Evolutionary conservation across 2,113 vertebrate genomes (phyloP).

Genomic region (Phyllostomus discolor): DNA sequence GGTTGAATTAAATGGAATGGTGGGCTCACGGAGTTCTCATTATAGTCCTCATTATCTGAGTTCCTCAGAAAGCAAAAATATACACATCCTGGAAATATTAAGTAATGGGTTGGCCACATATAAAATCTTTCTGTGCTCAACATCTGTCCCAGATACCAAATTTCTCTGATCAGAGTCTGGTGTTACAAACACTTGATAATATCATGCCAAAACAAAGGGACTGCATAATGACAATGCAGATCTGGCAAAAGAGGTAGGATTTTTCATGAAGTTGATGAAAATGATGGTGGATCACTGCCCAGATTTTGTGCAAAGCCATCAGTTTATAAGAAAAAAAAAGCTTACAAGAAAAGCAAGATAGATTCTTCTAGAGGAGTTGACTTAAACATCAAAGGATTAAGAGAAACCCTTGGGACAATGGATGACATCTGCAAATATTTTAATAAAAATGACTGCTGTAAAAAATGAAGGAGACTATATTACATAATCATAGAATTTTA

Average conservation of each 20-base stretch:
- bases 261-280: not conserved
- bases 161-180: not conserved
- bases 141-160: not conserved
- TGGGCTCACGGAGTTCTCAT: not conserved
- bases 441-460: not conserved
- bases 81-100: not conserved
- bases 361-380: not conserved
- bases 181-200: not conserved
- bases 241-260: not conserved
- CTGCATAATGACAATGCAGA: not conserved
- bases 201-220: not conserved
- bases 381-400: not conserved
- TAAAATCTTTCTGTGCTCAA: not conserved
- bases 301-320: not conserved
- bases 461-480: not conserved
- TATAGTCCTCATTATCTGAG: not conserved
- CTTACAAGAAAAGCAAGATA: not conserved
- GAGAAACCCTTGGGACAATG: not conserved
- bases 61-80: not conserved
- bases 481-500: not conserved
- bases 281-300: not conserved
- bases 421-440: not conserved
- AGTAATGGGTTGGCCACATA: not conserved
- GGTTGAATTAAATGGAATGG: not conserved
- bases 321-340: not conserved